Evolutionary conservation across 2,113 vertebrate species (phyloP).

Genomic region (Piaya cayana): DNA sequence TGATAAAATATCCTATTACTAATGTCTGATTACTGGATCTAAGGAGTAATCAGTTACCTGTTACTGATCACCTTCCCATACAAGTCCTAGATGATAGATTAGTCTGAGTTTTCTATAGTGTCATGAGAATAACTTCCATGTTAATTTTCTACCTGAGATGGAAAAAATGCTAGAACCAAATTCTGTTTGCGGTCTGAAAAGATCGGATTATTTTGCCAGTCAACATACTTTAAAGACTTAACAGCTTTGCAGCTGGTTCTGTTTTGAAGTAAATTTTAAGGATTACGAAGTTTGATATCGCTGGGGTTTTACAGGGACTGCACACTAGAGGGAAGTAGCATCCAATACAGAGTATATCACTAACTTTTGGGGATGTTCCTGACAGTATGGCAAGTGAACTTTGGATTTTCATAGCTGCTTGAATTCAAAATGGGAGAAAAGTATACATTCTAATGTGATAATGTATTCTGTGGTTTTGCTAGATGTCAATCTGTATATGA

Average conservation of each 20-base stretch:
- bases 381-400: neutral
- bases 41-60: neutral
- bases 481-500: neutral
- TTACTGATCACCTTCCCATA: neutral
- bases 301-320: neutral
- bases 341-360: neutral
- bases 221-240: neutral
- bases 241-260: neutral
- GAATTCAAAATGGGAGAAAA: neutral
- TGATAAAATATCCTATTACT: neutral
- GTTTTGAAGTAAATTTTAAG: neutral
- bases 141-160: neutral
- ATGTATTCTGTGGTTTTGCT: neutral
- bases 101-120: neutral
- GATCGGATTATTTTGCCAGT: neutral
- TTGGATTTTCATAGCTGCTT: neutral
- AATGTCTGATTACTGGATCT: neutral
- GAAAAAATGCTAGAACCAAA: neutral
- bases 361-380: neutral
- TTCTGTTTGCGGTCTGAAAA: neutral
- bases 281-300: neutral
- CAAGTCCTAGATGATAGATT: neutral
- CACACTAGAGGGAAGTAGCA: constrained; percentile 14
- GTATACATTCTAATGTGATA: neutral
- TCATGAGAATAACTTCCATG: neutral